Evolutionary conservation across 2,888 invertebrate species (phyloP).

Genomic region (Isotomurus palustris): DNA sequence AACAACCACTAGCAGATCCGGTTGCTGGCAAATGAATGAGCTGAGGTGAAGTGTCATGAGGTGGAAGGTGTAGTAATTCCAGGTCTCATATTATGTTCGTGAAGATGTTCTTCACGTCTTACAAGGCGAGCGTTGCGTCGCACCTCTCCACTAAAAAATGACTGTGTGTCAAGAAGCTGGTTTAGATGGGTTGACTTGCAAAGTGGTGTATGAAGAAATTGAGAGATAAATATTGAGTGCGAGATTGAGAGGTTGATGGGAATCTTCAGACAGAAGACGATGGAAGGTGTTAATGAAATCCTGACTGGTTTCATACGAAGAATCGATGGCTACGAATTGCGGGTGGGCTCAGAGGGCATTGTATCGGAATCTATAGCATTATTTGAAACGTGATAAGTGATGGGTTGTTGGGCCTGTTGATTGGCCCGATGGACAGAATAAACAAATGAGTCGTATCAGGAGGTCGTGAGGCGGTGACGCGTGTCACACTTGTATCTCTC

Average conservation of each 20-base stretch:
- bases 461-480: constrained; percentile 45
- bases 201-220: too few relatives aligned
- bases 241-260: constrained; percentile 6
- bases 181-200: too few relatives aligned
- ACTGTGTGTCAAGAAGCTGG: too few relatives aligned
- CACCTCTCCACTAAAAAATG: too few relatives aligned
- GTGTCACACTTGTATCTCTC: constrained; percentile 39
- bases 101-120: too few relatives aligned
- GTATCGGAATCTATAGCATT: constrained; percentile 6
- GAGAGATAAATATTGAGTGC: constrained; percentile 16
- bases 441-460: constrained; percentile 47
- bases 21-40: too few relatives aligned
- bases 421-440: constrained; percentile 32
- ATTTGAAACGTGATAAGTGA: constrained; percentile 28
- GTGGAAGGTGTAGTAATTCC: too few relatives aligned
- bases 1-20: too few relatives aligned
- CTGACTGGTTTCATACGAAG: background rate
- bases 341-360: constrained; percentile 6
- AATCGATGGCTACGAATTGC: background rate
- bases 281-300: constrained; percentile 15
- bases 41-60: too few relatives aligned
- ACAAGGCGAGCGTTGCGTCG: too few relatives aligned
- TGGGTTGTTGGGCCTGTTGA: constrained; percentile 29
- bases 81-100: too few relatives aligned
- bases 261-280: background rate